Evolutionary conservation across 2,797 vertebrate species (phyloP), one percentile per base, ranked within the genome.

Genomic region (Microtus californicus): DNA sequence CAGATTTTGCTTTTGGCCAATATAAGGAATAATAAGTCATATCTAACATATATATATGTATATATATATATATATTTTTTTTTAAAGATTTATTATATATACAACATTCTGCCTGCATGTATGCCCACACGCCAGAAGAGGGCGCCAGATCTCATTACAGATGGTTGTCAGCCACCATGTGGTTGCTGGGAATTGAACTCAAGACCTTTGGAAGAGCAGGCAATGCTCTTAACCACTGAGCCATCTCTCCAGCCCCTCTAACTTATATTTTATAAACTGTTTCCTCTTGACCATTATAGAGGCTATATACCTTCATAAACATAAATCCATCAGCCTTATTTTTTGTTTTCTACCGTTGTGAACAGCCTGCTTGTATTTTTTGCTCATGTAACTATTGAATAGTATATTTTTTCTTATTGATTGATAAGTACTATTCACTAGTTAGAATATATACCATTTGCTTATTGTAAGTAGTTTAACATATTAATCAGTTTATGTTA

Each of bases 381-480:
- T 77, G 83, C 14, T 45, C 45, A 80, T 83, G 86, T 87, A 93
- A 91, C 45, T 61, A 85, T 0, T 80, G 51, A 34, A 51, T 43
- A 90, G 45, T 23, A 82, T 73, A 63, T 40, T 93, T 94, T 63
- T 69, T 92, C 76, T 67, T 61, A 87, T 85, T 91, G 81, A 56
- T 87, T 74, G 63, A 1, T 89, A 96, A 93, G 43, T 93, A 61
- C 1, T 87, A 76, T 86, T 96, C 34, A 95, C 80, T 93, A 93
- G 73, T 79, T 73, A 89, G 48, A 77, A 61, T 73, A 85, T 59
- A 74, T 21, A 51, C 6, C 14, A 77, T 61, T 67, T 80, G 10
- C 27, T 93, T 61, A 73, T 76, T 51, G 2, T 81, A 87, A 93
- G 25, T 88, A 54, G 89, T 87, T 61, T 81, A 93, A n/a, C 86